These are phyloP conservation scores for Labeo catla DNA, from an alignment of 2,113 vertebrate species.

Conservation along the genomic window DNA sequence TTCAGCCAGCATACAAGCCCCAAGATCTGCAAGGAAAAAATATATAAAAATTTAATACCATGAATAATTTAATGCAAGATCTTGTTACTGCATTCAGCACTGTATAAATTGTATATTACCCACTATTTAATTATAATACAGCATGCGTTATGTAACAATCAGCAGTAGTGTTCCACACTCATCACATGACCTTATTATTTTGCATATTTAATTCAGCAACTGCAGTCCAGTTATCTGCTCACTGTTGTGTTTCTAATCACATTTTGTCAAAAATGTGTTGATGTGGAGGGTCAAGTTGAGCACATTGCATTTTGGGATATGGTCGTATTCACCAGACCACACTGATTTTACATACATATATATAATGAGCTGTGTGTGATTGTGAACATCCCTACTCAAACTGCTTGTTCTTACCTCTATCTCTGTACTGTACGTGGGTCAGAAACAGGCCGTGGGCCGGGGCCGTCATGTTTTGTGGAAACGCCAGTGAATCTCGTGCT, in stretches of 20 bases:
- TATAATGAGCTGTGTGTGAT: background rate
- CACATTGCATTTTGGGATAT: background rate
- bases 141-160: background rate
- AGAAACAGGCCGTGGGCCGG: slow-evolving; percentile 86
- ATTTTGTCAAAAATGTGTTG: background rate
- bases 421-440: slow-evolving; percentile 79
- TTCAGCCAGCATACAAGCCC: background rate
- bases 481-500: slow-evolving; percentile 73
- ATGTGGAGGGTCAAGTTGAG: background rate
- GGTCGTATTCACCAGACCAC: too few relatives aligned
- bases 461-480: slow-evolving; percentile 73
- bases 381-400: background rate
- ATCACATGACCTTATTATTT: background rate
- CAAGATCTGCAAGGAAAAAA: slow-evolving; percentile 63
- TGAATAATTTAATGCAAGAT: background rate
- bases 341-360: too few relatives aligned
- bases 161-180: background rate
- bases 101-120: too few relatives aligned
- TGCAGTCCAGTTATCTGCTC: background rate
- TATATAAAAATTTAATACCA: background rate
- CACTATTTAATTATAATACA: background rate
- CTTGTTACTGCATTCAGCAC: background rate
- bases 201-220: background rate
- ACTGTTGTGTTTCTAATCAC: background rate
- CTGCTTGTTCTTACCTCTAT: slow-evolving; percentile 59